Base-by-base conservation (phyloP, 1,140 invertebrate genomes). In the Amyelois transitella region DNA sequence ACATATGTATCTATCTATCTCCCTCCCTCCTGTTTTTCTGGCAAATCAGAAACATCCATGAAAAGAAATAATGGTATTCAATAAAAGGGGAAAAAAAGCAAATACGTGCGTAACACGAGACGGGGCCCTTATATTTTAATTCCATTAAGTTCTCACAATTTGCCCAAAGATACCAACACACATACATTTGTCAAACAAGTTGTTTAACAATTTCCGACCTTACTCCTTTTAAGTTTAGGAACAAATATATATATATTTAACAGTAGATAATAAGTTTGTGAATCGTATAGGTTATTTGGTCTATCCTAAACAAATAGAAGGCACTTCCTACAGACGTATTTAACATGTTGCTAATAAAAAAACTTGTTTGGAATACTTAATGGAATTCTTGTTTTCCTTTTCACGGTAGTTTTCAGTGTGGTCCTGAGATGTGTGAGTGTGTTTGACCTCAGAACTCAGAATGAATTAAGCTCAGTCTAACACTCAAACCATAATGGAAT, bases 301-400 rank as follows among this genome's bases (percentile, higher is more conserved):
- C 55, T 43, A 32, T 63, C 61, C 61, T 63, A 58, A 58, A 45
- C 50, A 63, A 58, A 63, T 56, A 28, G 4, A 14, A 22, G 53
- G 25, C 59, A 56, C 48, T 55, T 62, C 51, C 50, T 58, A 1
- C 21, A 52, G 51, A 58, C 48, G 24, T 57, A 50, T 59, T 60
- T 48, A 60, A 52, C 59, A 61, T 53, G 59, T 61, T 50, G 51
- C 59, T 21, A 61, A 61, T 61, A 61, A 61, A 61, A 61, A n/a
- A 61, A 61, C 43, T 61, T 61, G 53, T 61, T 61, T 53, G 50
- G 45, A 56, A 61, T 43, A 45, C 51, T 50, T 61, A 61, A 61
- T 56, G 50, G 53, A 43, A 43, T 55, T 61, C 47, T 53, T 50
- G 48, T 47, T 18, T 55, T 28, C 44, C 10, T 25, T n/a, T 49